phyloP scores from a whole-genome alignment of 2,797 vertebrate species.

The Rhyacichthys aspro region DNA sequence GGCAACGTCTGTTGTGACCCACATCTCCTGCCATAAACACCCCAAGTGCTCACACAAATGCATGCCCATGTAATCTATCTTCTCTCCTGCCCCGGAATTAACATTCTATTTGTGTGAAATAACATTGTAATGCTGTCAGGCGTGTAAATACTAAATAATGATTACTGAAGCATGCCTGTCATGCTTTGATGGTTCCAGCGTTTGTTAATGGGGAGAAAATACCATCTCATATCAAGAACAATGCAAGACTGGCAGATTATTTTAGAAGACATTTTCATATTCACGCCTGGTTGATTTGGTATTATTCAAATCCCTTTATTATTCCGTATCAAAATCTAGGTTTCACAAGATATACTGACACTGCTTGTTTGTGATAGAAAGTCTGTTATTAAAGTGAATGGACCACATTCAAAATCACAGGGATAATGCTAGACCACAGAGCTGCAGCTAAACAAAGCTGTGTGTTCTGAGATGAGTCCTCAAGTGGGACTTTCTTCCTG shows the following conservation, averaged over 20 bases:
- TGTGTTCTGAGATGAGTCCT: no score
- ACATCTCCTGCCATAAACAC: no score
- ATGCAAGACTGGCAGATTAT: conserved; percentile 3
- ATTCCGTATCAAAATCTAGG: neutral
- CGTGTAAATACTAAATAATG: conserved; percentile 15
- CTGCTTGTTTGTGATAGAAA: conserved; percentile 1
- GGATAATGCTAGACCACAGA: neutral
- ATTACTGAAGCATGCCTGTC: conserved; percentile 3
- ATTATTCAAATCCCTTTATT: neutral
- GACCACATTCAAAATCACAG: neutral
- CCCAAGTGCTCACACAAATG: no score
- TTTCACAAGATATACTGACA: neutral
- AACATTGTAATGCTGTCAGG: conserved; percentile 11
- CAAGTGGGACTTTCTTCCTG: no score
- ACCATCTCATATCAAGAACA: conserved; percentile 8
- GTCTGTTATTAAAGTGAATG: neutral
- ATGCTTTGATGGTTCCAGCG: conserved; percentile 14
- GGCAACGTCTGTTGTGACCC: neutral
- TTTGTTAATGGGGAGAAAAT: conserved; percentile 22
- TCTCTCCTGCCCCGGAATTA: neutral
- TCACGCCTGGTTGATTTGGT: neutral
- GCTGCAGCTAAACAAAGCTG: no score
- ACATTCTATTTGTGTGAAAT: conserved; percentile 7
- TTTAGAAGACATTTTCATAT: conserved; percentile 2
- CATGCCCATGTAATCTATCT: neutral